Conservation (phyloP, 1,140 invertebrate species). For the Aleiodes sp. region DNA sequence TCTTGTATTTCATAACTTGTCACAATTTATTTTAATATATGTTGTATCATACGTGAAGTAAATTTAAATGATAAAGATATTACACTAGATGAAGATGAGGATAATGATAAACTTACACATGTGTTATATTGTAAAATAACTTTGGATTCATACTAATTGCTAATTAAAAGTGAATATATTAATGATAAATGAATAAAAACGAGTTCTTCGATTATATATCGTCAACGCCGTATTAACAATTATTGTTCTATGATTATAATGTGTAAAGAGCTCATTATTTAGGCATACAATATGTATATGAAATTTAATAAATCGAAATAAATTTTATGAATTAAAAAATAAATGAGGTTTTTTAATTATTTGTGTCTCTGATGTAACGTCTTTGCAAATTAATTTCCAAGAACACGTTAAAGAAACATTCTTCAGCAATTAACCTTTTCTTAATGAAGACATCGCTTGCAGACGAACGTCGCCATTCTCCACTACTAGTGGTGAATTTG, state of each 20-base stretch:
- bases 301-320: conserved; percentile 67
- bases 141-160: conserved; percentile 58
- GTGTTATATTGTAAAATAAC: conserved; percentile 58
- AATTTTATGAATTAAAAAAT: conserved; percentile 63
- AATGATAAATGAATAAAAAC: conserved; percentile 56
- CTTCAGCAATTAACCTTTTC: too few relatives aligned
- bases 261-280: conserved; percentile 66
- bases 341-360: neutral
- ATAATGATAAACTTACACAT: conserved; percentile 61
- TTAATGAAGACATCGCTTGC: too few relatives aligned
- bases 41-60: conserved; percentile 38
- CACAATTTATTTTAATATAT: conserved; percentile 13
- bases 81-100: conserved; percentile 56
- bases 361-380: neutral
- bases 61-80: conserved; percentile 61
- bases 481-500: too few relatives aligned
- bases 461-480: too few relatives aligned
- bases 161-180: conserved; percentile 10
- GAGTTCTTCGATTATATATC: conserved; percentile 60
- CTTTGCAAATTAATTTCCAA: too few relatives aligned
- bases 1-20: neutral
- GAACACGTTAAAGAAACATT: too few relatives aligned
- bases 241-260: conserved; percentile 48
- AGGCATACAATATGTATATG: conserved; percentile 56
- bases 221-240: conserved; percentile 46